Conservation (phyloP, 1,140 invertebrate species). For the Ephestia elutella region DNA sequence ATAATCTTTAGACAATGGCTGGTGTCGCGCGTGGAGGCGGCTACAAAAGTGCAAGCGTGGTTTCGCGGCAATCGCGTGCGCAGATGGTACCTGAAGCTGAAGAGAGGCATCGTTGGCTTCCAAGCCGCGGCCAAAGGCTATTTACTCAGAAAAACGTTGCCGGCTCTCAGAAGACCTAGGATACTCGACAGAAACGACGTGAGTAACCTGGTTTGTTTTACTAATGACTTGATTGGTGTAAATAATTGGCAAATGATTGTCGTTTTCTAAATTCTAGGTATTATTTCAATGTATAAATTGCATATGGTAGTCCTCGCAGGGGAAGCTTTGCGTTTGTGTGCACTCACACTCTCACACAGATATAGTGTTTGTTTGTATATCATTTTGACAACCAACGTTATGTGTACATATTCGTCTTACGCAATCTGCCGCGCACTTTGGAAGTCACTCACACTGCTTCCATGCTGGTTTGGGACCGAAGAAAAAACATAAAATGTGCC, state of each 20-base stretch:
- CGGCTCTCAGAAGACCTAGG: constrained; percentile 21
- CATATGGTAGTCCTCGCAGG: no score
- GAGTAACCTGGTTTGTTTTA: background rate
- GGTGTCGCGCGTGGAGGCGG: constrained; percentile 74
- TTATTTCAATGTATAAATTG: background rate
- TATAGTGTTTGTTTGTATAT: no score
- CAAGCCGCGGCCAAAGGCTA: constrained; percentile 84
- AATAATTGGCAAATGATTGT: background rate
- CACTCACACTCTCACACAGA: no score
- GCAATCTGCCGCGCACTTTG: no score
- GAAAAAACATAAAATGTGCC: no score
- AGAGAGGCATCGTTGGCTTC: constrained; percentile 77
- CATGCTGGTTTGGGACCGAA: no score
- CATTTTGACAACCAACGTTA: no score
- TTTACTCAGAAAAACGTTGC: constrained; percentile 47
- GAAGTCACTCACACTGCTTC: no score
- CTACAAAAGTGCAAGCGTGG: constrained; percentile 83
- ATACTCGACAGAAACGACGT: constrained; percentile 1
- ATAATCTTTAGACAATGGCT: constrained; percentile 56
- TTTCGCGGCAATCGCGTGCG: constrained; percentile 82
- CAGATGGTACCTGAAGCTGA: constrained; percentile 80
- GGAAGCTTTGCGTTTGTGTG: no score
- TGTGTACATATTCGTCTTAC: no score
- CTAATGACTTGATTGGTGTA: constrained; percentile 5
- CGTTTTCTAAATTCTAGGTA: no score